These are phyloP conservation scores for Scaptomyza caliginosa DNA, from an alignment of 2,888 invertebrate genomes.

Conservation along the genomic window DNA sequence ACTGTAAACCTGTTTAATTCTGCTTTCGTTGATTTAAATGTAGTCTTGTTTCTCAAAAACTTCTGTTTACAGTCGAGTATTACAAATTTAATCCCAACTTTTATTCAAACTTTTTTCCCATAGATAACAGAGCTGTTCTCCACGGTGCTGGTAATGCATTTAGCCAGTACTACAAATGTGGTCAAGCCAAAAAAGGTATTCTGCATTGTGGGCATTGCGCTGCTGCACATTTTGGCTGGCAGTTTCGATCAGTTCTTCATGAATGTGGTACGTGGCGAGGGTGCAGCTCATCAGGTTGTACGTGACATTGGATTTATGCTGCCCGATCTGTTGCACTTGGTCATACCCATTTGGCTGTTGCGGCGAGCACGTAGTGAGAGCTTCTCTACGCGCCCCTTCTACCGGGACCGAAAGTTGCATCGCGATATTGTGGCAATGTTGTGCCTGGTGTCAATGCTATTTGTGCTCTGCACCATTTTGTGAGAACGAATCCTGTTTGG, in stretches of 20 bases:
- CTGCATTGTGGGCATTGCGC: conserved; percentile 86
- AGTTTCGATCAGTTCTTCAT: conserved; percentile 88
- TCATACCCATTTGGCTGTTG: conserved; percentile 86
- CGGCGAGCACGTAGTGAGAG: conserved; percentile 82
- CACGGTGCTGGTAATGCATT: conserved; percentile 86
- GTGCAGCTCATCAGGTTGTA: conserved; percentile 88
- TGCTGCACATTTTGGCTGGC: conserved; percentile 87
- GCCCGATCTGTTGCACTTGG: conserved; percentile 87
- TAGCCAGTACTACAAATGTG: conserved; percentile 85
- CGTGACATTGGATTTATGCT: conserved; percentile 89
- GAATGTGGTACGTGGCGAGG: conserved; percentile 87
- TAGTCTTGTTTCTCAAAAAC: too few relatives aligned
- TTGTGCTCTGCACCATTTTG: conserved; percentile 83
- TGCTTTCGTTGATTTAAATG: not conserved
- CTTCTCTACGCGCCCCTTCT: conserved; percentile 82
- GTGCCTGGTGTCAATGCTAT: conserved; percentile 82
- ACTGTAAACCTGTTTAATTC: too few relatives aligned
- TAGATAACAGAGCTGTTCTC: conserved; percentile 87
- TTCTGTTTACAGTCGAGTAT: not conserved
- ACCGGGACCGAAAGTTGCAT: conserved; percentile 83
- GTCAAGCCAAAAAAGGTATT: conserved; percentile 86
- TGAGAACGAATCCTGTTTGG: conserved; percentile 78
- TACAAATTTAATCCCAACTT: not conserved
- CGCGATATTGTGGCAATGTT: conserved; percentile 82
- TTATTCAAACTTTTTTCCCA: not conserved